Conservation (phyloP, 2,797 vertebrate species). For the Xiphorhynchus erythropygius region DNA sequence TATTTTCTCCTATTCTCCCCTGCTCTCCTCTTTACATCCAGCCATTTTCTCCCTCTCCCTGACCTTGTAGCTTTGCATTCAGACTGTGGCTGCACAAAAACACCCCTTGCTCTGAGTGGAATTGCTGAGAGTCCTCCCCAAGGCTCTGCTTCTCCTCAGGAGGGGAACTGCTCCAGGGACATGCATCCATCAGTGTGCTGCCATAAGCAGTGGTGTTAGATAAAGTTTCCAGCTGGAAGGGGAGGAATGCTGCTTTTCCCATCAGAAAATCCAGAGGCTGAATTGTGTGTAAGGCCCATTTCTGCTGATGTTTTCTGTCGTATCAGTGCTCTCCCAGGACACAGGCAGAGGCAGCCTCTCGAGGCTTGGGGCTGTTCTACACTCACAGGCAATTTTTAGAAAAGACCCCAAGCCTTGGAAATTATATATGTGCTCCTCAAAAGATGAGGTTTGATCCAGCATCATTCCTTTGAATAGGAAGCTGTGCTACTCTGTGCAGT, state of each 20-base stretch:
- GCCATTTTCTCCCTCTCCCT: neutral
- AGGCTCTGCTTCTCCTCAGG: neutral
- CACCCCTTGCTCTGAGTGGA: rapidly evolving
- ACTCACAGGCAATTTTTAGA: neutral
- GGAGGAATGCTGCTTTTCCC: slow-evolving; percentile 7
- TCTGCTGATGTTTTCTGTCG: neutral
- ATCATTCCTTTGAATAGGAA: neutral
- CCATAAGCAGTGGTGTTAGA: neutral
- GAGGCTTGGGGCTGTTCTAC: neutral
- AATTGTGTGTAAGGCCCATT: neutral
- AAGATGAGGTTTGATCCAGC: neutral
- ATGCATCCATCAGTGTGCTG: neutral
- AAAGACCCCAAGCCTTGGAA: neutral
- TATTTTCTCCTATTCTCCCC: neutral
- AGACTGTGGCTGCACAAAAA: neutral
- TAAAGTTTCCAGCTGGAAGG: slow-evolving; percentile 6
- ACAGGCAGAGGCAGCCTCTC: neutral
- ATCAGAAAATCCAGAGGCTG: neutral
- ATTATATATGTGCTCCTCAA: neutral
- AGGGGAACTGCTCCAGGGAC: neutral
- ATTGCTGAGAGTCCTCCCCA: neutral
- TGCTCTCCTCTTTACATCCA: neutral
- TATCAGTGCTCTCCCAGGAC: neutral
- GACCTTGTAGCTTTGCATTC: neutral
- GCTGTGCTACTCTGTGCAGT: neutral